phyloP scores from a whole-genome alignment of 1,140 invertebrate genomes.

The Drosophila ananassae region DNA sequence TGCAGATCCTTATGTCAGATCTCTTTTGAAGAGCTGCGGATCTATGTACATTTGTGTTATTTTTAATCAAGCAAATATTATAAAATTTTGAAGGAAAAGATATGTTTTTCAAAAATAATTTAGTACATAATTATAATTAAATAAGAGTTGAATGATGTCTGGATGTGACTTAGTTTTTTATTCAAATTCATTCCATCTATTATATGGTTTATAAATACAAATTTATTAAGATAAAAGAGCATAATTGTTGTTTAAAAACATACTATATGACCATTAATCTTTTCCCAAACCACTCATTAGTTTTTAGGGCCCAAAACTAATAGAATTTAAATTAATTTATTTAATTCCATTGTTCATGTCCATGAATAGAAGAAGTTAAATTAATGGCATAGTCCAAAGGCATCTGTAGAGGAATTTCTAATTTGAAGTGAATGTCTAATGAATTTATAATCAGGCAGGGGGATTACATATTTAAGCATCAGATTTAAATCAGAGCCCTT shows the following conservation, averaged over 20 bases:
- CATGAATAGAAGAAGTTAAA: neutral
- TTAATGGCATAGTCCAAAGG: constrained; percentile 6
- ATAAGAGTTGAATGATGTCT: too few species aligned
- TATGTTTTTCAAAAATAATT: too few species aligned
- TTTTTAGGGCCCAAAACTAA: neutral
- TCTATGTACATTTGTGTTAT: neutral
- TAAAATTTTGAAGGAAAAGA: too few species aligned
- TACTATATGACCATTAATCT: too few species aligned
- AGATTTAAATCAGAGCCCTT: constrained; percentile 46
- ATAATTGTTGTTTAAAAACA: too few species aligned
- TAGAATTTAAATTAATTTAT: neutral
- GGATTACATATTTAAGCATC: constrained; percentile 66
- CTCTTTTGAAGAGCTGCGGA: neutral
- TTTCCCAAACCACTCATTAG: too few species aligned
- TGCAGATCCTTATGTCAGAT: constrained; percentile 15
- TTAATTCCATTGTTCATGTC: constrained; percentile 7
- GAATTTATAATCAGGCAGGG: constrained; percentile 47
- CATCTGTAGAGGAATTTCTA: constrained; percentile 25
- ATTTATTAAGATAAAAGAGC: too few species aligned
- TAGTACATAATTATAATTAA: too few species aligned
- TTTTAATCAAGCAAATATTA: neutral
- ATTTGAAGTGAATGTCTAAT: constrained; percentile 36
- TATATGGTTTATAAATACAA: too few species aligned
- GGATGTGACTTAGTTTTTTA: too few species aligned
- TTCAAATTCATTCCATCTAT: neutral